Percentiles rank a stretch among this genome's conserved stretches.
Conservation (phyloP, 2,888 invertebrate species). For the Leptogaster cylindrica region DNA sequence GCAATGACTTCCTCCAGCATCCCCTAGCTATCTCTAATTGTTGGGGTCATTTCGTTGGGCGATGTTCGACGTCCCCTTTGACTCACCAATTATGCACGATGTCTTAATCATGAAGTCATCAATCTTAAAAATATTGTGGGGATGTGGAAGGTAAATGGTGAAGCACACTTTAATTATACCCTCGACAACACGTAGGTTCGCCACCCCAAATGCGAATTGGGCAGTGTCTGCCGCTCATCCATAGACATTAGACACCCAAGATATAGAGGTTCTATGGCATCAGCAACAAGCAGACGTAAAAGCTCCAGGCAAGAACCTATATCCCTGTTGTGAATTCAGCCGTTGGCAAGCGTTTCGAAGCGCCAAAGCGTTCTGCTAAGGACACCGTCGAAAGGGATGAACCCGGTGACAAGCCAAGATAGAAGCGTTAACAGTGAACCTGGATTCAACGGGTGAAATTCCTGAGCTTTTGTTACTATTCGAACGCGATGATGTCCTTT, state of each 20-base stretch:
- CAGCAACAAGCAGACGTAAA: too few relatives aligned
- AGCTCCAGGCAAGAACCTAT: conserved; percentile 1
- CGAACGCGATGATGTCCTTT: background rate
- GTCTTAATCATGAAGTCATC: background rate
- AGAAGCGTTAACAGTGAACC: conserved; percentile 3
- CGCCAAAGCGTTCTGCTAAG: background rate
- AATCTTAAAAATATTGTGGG: background rate
- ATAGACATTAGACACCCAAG: background rate
- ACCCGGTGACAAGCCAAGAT: conserved; percentile 6
- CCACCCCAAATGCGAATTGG: background rate
- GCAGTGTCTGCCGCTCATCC: background rate
- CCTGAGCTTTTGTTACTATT: conserved; percentile 17
- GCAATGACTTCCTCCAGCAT: too few relatives aligned
- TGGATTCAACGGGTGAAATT: conserved; percentile 9
- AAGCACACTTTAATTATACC: background rate
- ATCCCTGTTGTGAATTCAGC: too few relatives aligned
- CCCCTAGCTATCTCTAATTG: too few relatives aligned
- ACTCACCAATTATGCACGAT: too few relatives aligned
- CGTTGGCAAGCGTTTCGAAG: background rate
- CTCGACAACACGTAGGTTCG: background rate
- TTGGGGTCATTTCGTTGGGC: too few relatives aligned
- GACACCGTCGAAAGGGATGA: background rate
- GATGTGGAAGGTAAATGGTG: background rate
- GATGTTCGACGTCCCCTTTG: too few relatives aligned
- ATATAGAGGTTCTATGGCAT: background rate